Base-by-base conservation (phyloP, 2,113 vertebrate genomes). In the Malurus elegans region DNA sequence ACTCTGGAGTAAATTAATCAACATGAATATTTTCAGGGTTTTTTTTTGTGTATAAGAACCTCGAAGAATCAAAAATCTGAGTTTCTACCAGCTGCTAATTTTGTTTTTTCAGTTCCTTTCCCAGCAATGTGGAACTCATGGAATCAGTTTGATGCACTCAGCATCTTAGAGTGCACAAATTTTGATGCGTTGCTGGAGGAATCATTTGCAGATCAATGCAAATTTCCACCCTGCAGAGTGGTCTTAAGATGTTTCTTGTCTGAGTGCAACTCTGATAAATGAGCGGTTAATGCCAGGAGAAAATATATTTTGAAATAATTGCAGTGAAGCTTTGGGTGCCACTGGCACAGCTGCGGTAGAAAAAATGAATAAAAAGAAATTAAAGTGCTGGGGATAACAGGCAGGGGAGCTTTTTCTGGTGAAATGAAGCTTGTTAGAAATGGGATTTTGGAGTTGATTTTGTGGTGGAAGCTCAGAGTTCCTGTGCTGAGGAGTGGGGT, bases 31-130 rank as follows among this genome's bases (percentile, higher is more conserved):
- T 70, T 75, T 18, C 32, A 4, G 47, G 14, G 38, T 9, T 45
- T 6, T 1, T 6, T 69, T 60, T 25, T 6, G 5, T 48, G 5
- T 2, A 1, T 7, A 5, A 42, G 8, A 64, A n/a, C 32, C 3
- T n/a, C 58, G 47, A 29, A 67, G 36, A 72, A 64, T 12, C 2
- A 28, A 31, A 86, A 62, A 21, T n/a, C 38, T 57, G n/a, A 42
- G 8, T 24, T 15, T 32, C 9, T 65, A 47, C 9, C 9, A 4
- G 5, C 38, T 38, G 38, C 38, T 38, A 38, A 38, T 38, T 38
- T 38, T 38, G 1, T 4, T 44, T 10, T 10, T n/a, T 32, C 51
- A 48, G 26, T 42, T 38, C 14, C 14, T 58, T 79, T 36, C 31
- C 25, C 34, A n/a, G 19, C 5, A 38, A 16, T 2, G 5, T 79